Evolutionary conservation across 2,113 vertebrate genomes (phyloP).

Genomic region (Chauna torquata): DNA sequence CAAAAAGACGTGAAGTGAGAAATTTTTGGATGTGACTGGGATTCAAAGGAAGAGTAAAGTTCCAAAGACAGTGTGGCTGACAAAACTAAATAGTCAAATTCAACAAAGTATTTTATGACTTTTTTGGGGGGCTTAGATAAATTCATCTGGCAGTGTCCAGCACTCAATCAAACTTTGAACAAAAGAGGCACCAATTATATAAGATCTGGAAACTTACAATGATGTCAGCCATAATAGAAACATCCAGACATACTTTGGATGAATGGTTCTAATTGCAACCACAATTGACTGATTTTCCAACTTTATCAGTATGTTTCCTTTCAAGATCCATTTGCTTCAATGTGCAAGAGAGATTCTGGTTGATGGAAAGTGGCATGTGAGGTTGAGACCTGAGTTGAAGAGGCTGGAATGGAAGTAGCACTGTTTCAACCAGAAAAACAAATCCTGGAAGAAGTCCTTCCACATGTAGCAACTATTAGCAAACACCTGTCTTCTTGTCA

Average conservation of each 20-base stretch:
- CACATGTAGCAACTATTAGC: background rate
- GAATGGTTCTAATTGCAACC: background rate
- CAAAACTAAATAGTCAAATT: background rate
- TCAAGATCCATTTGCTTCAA: background rate
- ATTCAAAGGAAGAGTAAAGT: background rate
- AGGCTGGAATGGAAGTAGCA: background rate
- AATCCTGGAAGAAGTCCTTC: background rate
- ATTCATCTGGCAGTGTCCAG: background rate
- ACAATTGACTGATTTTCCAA: background rate
- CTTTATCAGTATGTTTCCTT: background rate
- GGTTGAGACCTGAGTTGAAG: background rate
- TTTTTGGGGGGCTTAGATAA: background rate
- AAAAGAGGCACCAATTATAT: background rate
- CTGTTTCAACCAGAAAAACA: background rate
- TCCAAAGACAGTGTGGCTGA: background rate
- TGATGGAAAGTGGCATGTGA: background rate
- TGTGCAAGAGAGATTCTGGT: background rate
- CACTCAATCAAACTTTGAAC: background rate
- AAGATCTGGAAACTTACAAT: background rate
- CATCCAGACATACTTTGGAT: background rate
- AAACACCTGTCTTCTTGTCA: background rate
- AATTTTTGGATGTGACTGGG: slow-evolving; percentile 17
- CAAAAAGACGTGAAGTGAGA: background rate
- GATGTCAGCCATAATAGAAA: background rate
- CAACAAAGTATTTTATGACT: background rate